Evolutionary conservation across 2,797 vertebrate genomes (phyloP), one percentile per base, ranked within the genome.

Genomic region (Moxostoma hubbsi): DNA sequence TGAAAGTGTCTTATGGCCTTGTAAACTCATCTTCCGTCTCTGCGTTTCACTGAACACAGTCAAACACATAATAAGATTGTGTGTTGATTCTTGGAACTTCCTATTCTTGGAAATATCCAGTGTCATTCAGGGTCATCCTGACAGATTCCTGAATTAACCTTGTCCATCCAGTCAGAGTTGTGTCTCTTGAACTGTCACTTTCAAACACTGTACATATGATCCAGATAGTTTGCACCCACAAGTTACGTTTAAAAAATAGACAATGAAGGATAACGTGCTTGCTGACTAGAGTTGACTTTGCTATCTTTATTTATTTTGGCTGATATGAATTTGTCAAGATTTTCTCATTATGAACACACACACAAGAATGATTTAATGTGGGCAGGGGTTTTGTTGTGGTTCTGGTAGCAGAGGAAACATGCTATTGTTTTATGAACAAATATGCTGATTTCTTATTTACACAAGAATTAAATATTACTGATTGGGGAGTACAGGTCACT

Each of bases 341-440:
- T 87, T 90, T 91, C 87, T 90, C 84, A 87, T 89, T 83, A 82
- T 83, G 47, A 83, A 65, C 51, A 80, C 86, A 80, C 86, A 61
- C 4, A 63, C 83, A 85, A 51, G 73, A 81, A 82, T 92, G 91
- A 93, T 90, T 36, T 36, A 36, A 93, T 92, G 86, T 59, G 54
- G 81, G 61, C 82, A 82, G 81, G 83, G 83, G 81, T 89, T 91
- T 36, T 24, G 18, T 89, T 83, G 89, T 87, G 87, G 90, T 91
- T 85, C 85, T 82, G 24, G 49, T 55, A 47, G 73, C 51, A 13
- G 36, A 65, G 73, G 50, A 75, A 65, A 75, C n/a, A 18, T 36
- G 36, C 55, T 66, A 66, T 51, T 59, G 51, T 43, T n/a, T 15
- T 65, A 55, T 9, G n/a, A 57, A 15, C 13, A 7, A 2, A 15